Base-by-base conservation (phyloP, 2,888 invertebrate genomes). In the Trissoscelio sp. region DNA sequence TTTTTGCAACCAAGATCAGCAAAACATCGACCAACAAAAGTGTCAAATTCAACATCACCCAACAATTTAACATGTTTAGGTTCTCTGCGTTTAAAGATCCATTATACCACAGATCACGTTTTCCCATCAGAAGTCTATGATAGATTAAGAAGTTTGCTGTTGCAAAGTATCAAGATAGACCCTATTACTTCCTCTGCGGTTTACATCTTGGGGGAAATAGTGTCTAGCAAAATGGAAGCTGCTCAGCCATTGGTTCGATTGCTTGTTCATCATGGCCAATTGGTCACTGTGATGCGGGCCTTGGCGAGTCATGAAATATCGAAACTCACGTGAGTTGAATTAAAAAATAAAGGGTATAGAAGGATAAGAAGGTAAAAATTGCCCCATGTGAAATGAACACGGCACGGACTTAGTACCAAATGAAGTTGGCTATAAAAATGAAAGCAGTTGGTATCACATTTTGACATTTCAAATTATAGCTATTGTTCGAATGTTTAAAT, bases 31-130 rank as follows among this genome's bases (percentile, higher is more conserved):
- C 93, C 93, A 72, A 89, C 88, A 82, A 91, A 91, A 88, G 89
- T 92, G 74, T 94, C 95, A 39, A 94, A 86, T 87, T 95, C 95
- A 22, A 96, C 96, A 34, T 95, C 96, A 24, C 95, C 96, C 0
- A 95, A 96, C 83, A 95, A 95, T 73, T 92, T 96, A 82, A 93
- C 96, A 57, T 94, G 94, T 39, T 93, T 97, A 79, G 97, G 97
- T 84, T 96, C 97, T 14, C 92, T 98, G 84, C 94, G 98, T 78
- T 94, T 98, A 69, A 95, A 96, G 89, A 94, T 98, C 83, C 95
- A 96, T 89, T 97, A 97, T 92, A 96, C 96, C 14, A 96, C 96
- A 48, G 97, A 97, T 92, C 95, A 96, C 92, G 97, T 98, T 62
- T 97, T 98, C 92, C 95, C 96, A 42, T 93, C 96, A 69, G 94